Conservation (phyloP, 2,888 invertebrate genomes). For the Pterobdella sp. region DNA sequence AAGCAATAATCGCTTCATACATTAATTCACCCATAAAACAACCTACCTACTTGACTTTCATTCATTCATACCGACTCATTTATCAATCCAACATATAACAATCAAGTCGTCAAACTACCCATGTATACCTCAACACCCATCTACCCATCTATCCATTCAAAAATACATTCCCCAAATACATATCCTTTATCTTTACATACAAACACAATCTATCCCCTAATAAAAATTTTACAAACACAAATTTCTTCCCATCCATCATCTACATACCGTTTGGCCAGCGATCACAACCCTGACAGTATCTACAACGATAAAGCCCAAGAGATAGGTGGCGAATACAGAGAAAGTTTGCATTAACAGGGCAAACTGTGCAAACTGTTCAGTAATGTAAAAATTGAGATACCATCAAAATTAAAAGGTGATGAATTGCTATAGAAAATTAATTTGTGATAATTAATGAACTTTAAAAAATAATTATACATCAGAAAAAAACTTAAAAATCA, state of each 20-base stretch:
- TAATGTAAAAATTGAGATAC: no score
- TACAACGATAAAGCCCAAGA: slow-evolving; percentile 50
- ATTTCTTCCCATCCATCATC: background rate
- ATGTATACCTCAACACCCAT: background rate
- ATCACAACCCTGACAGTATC: slow-evolving; percentile 50
- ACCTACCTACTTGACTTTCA: background rate
- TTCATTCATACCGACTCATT: background rate
- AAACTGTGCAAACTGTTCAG: slow-evolving; percentile 74
- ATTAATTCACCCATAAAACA: background rate
- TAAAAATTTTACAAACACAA: background rate
- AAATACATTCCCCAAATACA: background rate
- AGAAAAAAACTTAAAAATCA: no score
- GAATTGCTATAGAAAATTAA: no score
- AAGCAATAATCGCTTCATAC: no score
- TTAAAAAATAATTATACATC: no score
- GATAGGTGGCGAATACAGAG: slow-evolving; percentile 64
- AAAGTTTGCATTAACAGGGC: slow-evolving; percentile 69
- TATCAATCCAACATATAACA: background rate
- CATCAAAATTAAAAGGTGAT: no score
- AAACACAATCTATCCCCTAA: background rate
- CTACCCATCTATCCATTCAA: background rate
- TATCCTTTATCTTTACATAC: background rate
- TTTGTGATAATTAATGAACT: no score
- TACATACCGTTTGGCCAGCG: slow-evolving; percentile 53
- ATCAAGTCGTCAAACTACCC: background rate